Conservation (phyloP, 2,797 vertebrate species). For the Dipus sagitta region DNA sequence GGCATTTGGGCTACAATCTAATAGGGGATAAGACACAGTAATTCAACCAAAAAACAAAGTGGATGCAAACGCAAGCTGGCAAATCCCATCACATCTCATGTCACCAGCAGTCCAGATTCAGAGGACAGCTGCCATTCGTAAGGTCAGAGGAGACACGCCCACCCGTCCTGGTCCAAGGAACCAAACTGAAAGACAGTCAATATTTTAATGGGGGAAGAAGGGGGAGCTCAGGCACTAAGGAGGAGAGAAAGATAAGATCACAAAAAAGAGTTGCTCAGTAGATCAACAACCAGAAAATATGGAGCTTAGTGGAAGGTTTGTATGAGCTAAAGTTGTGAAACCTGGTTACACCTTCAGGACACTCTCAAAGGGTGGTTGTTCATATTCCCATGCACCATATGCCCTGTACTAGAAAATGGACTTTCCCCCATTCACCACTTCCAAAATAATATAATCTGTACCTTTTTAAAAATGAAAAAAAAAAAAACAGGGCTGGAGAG, state of each 20-base stretch:
- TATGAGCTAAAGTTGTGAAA: not conserved
- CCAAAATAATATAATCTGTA: not conserved
- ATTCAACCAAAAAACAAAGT: constrained; percentile 6
- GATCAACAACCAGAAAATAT: not conserved
- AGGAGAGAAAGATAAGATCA: not conserved
- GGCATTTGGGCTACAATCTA: not conserved
- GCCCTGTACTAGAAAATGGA: not conserved
- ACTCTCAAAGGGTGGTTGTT: not conserved
- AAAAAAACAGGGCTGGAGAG: too few species aligned
- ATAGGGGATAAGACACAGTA: not conserved
- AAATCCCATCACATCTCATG: not conserved
- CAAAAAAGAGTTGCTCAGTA: not conserved
- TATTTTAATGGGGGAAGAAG: not conserved
- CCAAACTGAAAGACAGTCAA: not conserved
- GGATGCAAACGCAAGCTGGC: not conserved
- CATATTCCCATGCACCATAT: not conserved
- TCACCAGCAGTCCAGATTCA: not conserved
- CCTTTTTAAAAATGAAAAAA: not conserved
- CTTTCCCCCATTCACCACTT: not conserved
- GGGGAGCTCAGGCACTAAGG: not conserved
- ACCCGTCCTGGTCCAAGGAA: not conserved
- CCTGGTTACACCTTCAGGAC: not conserved
- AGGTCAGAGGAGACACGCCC: not conserved
- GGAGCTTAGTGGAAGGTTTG: not conserved
- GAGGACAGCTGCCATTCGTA: not conserved